Evolutionary conservation across 1,140 invertebrate genomes (phyloP), one percentile per base, ranked within the genome.

Genomic region (Steinernema khuongi): DNA sequence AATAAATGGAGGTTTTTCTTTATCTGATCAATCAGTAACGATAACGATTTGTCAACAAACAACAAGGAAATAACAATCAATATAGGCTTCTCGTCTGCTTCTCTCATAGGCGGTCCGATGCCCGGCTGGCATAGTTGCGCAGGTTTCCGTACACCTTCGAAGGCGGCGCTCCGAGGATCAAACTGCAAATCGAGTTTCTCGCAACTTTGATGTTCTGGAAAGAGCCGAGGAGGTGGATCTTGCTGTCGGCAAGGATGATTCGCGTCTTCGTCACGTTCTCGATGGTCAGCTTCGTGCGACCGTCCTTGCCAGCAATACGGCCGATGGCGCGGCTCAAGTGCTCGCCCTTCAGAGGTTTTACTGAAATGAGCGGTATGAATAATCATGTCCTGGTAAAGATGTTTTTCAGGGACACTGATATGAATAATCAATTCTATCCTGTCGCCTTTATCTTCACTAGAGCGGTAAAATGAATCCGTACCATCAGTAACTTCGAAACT

Each of bases 211-310:
- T 97, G 86, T 98, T 99, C 87, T 98, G 93, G 87, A 91, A 99
- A 76, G 95, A 96, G 41, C 97, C 97, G 50, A 99, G 88, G 73
- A 99, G 93, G 86, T 99, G 96, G 78, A 99, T 92, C 89, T 96
- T 97, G 31, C 87, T 88, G 84, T 98, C 95, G 44, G 96, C 96
- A 70, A 99, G 86, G 26, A 99, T 93, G 81, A 99, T 97, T 86
- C 97, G 90, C 0, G 96, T 98, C 88, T 97, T 98, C 11, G 96
- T 99, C 0, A 93, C 93, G 88, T 99, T 99, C 88, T 99, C 96
- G 84, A 99, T 98, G 1, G 95, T 97, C 82, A 93, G 97, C 85
- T 97, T 99, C 1, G 94, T 99, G 75, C 93, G 90, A 26, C 96
- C 97, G 74, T 94, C 92, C 88, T 98, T 97, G 0, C 97, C 97